Base-by-base conservation (phyloP, 2,113 vertebrate genomes). In the Hypanus sabinus region DNA sequence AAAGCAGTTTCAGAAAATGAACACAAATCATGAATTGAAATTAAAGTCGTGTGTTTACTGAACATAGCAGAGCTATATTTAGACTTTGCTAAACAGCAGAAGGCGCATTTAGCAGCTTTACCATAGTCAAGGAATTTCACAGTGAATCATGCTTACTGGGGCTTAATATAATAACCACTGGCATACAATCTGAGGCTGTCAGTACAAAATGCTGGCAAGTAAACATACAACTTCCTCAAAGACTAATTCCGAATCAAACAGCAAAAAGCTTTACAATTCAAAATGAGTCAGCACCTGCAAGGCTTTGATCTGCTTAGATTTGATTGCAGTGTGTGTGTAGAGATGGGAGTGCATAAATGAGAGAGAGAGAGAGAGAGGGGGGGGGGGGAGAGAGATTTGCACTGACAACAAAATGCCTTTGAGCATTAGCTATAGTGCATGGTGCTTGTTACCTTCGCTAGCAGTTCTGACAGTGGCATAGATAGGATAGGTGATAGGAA, bases 41-140 rank as follows among this genome's bases (percentile, higher is more conserved):
- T 88, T 62, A n/a, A 62, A 65, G 85, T 88, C 62, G 85, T 60
- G 27, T 88, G 85, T 88, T 85, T 88, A 88, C 57, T 88, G 85
- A 88, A 62, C 57, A 88, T 33, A n/a, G 57, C 85, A 60, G 7
- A 16, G 85, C 55, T 88, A 88, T 62, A 62, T 62, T 88, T 62
- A 88, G 81, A 62, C 62, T 88, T 65, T 60, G 85, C 57, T n/a
- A 30, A 33, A 57, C 30, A 88, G 57, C 85, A 62, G 85, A 88
- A 88, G 85, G 85, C 55, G 62, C 57, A 33, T 88, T 60, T 5
- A 88, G 62, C 85, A 88, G 14, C 14, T n/a, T 16, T 62, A 88
- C 62, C 85, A 62, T 57, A 60, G 85, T 62, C 85, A 88, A 57
- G 55, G n/a, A 88, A 3, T 65, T 30, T 62, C 27, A 62, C 57